Evolutionary conservation across 2,888 invertebrate species (phyloP), one percentile per base, ranked within the genome.

Genomic region (Tetramorium bicarinatum): DNA sequence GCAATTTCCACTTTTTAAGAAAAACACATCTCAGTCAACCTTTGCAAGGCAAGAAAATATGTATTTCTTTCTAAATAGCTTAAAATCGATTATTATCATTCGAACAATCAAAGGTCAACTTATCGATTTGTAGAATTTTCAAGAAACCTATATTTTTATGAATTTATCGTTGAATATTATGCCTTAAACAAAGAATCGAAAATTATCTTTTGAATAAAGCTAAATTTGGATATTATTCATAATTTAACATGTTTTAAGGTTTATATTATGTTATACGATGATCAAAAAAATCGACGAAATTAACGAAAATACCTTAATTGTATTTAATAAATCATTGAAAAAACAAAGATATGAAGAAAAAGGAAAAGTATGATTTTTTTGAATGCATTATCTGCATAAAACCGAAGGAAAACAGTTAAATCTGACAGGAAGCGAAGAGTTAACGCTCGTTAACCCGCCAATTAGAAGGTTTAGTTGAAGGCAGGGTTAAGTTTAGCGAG

Each of bases 401-500:
- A 91, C 89, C 85, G 89, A 93, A 93, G 91, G 90, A 94, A 94
- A 94, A 91, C 91, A 90, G 91, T 93, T 92, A 93, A 94, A 94
- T 94, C 94, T 93, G 92, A 94, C 94, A 94, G 95, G 95, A 94
- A 95, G 93, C 91, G 88, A 87, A 83, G 91, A 94, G 94, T 95
- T 95, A 94, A 93, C 93, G 93, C 94, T 94, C 91, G 94, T 95
- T 94, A 94, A 95, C 94, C 94, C 93, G 91, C 88, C 93, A 94
- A 94, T 95, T 94, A 93, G 92, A 91, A 91, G 92, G 89, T 91
- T 92, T 92, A 92, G 91, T 89, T 89, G 88, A 90, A 91, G 90
- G 87, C 91, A 90, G 93, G 92, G 93, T 92, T 92, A 92, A 93
- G 88, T 88, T 91, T 88, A 90, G 87, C 87, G 90, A 85, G 91